A percentile compares a stretch with the other conserved stretches of the same genome.
Evolutionary conservation across 2,797 vertebrate genomes (phyloP).

Genomic region (Rhinoraja longicauda): DNA sequence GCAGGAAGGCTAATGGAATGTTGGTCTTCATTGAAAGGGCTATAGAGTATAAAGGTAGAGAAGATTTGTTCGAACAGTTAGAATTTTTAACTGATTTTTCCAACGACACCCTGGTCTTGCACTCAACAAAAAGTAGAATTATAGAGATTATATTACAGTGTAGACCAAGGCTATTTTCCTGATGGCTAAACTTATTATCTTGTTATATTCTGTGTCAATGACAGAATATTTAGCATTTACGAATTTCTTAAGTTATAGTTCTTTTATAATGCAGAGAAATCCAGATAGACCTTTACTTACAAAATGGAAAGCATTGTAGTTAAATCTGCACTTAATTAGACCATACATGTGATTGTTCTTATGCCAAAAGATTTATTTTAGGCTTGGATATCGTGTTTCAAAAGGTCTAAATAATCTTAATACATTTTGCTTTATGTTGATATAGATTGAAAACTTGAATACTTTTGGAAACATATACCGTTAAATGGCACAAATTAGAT

Average conservation of each 20-base stretch:
- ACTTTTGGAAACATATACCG: slow-evolving; percentile 45
- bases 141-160: too few species aligned
- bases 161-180: neutral
- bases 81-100: too few species aligned
- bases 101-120: too few species aligned
- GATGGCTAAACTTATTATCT: neutral
- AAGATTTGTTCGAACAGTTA: too few species aligned
- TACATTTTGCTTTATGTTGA: slow-evolving; percentile 52
- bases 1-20: too few species aligned
- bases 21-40: too few species aligned
- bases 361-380: slow-evolving; percentile 58
- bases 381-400: slow-evolving; percentile 59
- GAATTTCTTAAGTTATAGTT: neutral
- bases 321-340: slow-evolving; percentile 58
- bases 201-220: neutral
- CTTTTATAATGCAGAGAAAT: neutral
- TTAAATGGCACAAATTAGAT: slow-evolving; percentile 46
- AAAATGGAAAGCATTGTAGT: slow-evolving; percentile 41
- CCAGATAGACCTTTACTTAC: neutral
- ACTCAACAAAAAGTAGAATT: too few species aligned
- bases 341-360: slow-evolving; percentile 58
- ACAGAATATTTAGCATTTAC: neutral
- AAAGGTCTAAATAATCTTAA: slow-evolving; percentile 51
- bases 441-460: slow-evolving; percentile 51
- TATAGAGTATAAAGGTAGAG: too few species aligned